Conservation (phyloP, 2,797 vertebrate species). For the Tapirus indicus region DNA sequence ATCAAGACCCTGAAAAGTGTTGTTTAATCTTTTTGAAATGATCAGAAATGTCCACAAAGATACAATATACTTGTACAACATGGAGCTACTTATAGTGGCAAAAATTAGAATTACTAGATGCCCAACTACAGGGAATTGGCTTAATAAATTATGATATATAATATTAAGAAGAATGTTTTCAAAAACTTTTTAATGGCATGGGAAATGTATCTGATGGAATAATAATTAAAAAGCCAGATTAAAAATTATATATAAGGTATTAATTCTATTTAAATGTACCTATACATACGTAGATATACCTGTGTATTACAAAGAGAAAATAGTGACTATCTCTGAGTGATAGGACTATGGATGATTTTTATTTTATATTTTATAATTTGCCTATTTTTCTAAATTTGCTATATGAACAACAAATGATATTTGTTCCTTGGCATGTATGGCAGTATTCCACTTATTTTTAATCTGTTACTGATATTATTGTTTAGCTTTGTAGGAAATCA, state of each 20-base stretch:
- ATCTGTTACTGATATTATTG: not conserved
- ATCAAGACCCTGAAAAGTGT: not conserved
- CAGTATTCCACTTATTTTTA: not conserved
- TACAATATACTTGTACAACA: not conserved
- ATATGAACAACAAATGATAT: not conserved
- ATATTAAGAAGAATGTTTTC: constrained; percentile 41
- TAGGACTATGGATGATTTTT: not conserved
- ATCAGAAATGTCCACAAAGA: not conserved
- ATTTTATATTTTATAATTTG: constrained; percentile 36
- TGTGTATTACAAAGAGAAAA: not conserved
- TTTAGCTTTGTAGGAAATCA: not conserved
- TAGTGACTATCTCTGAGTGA: not conserved
- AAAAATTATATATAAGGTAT: not conserved
- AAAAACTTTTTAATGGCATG: not conserved
- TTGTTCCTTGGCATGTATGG: not conserved
- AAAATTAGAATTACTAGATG: constrained; percentile 2
- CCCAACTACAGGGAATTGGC: not conserved
- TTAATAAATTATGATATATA: constrained; percentile 44
- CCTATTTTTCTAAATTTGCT: not conserved
- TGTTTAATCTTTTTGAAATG: constrained; percentile 20
- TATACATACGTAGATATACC: not conserved
- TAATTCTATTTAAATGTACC: not conserved
- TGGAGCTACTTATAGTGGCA: not conserved
- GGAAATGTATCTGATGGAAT: not conserved
- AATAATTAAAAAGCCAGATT: constrained; percentile 6